Evolutionary conservation across 1,140 invertebrate species (phyloP).

Genomic region (Nomia melanderi): DNA sequence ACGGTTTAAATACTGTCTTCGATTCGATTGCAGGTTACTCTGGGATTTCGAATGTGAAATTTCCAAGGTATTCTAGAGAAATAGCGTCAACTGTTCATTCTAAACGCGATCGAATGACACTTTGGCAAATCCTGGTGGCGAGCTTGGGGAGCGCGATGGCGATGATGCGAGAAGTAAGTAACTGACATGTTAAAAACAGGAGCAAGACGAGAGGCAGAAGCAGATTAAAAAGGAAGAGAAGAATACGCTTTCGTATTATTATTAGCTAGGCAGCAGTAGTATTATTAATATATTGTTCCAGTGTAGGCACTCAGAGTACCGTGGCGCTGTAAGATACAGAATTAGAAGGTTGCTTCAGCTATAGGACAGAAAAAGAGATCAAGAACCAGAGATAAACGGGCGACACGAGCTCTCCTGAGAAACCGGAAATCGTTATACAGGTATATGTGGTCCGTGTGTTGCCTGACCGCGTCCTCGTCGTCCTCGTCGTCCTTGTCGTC

Average conservation of each 20-base stretch:
- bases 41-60: too few species aligned
- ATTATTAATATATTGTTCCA: constrained; percentile 15
- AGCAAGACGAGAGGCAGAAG: constrained; percentile 48
- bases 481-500: not conserved
- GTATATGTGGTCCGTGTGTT: not conserved
- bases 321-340: constrained; percentile 47
- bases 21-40: too few species aligned
- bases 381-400: constrained; percentile 25
- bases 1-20: too few species aligned
- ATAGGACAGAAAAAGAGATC: constrained; percentile 49
- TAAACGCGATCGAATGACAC: too few species aligned
- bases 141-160: not conserved
- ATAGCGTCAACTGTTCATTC: too few species aligned
- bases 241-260: constrained; percentile 20
- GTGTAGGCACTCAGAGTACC: constrained; percentile 37
- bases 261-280: too few species aligned
- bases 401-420: constrained; percentile 11
- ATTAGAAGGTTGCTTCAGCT: constrained; percentile 45
- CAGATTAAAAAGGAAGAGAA: constrained; percentile 41
- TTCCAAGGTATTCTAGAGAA: too few species aligned
- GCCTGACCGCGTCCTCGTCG: not conserved
- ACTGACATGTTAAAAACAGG: constrained; percentile 42
- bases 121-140: too few species aligned
- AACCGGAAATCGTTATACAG: not conserved
- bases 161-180: constrained; percentile 47